phyloP scores from a whole-genome alignment of 2,113 vertebrate species.

The Xiphorhynchus elegans region DNA sequence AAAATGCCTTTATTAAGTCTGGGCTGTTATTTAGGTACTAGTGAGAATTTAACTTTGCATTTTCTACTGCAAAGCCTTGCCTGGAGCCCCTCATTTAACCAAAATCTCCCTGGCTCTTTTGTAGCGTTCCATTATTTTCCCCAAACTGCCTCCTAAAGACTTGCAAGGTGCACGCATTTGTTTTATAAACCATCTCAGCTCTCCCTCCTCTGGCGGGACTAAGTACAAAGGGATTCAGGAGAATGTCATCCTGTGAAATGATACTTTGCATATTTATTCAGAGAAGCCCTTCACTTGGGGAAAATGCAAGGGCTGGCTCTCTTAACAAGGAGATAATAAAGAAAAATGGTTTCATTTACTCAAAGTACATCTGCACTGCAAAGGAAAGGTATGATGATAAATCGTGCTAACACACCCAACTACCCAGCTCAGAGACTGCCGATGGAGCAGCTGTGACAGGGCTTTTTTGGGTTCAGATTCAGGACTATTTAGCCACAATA shows the following conservation, averaged over 20 bases:
- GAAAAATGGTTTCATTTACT: conserved; percentile 34
- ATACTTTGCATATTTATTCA: conserved; percentile 24
- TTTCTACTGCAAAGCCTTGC: not conserved
- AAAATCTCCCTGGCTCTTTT: not conserved
- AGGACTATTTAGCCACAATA: not conserved
- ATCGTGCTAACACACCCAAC: not conserved
- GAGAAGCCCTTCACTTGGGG: not conserved
- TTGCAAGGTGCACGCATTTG: not conserved
- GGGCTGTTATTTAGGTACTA: not conserved
- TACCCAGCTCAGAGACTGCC: not conserved
- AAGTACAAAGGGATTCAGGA: not conserved
- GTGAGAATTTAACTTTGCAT: not conserved
- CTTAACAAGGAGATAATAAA: conserved; percentile 44
- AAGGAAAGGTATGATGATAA: conserved; percentile 15
- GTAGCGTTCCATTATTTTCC: not conserved
- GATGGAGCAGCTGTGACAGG: not conserved
- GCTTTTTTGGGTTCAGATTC: not conserved
- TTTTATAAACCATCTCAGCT: conserved; percentile 20
- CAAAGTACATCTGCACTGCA: not conserved
- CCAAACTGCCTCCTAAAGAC: not conserved
- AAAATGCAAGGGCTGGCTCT: not conserved
- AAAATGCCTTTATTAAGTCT: conserved; percentile 4
- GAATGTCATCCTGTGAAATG: not conserved
- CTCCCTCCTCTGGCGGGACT: not conserved
- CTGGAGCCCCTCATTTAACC: not conserved